A percentile compares a stretch with the other conserved stretches of the same genome.
phyloP scores from a whole-genome alignment of 2,113 vertebrate genomes.

The Condylura cristata region DNA sequence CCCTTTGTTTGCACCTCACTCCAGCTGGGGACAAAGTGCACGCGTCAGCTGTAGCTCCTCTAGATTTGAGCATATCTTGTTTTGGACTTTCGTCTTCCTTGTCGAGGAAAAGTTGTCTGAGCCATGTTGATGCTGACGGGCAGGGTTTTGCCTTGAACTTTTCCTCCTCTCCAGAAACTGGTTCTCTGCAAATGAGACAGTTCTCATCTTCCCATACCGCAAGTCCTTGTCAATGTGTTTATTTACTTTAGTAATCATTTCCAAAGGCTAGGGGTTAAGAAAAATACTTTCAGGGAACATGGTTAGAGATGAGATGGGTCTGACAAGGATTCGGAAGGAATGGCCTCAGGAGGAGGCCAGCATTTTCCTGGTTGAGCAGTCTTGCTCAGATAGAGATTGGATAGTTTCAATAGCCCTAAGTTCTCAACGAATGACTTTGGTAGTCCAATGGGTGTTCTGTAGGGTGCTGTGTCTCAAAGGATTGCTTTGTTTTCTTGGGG shows the following conservation, averaged over 20 bases:
- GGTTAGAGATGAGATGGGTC: background rate
- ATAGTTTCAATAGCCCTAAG: background rate
- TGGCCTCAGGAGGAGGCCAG: background rate
- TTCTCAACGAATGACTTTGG: background rate
- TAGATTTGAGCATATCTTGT: background rate
- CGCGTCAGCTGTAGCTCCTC: background rate
- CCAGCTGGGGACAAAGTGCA: slow-evolving; percentile 25
- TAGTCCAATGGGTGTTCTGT: background rate
- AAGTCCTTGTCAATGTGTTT: background rate
- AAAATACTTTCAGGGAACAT: background rate
- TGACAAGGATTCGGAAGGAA: background rate
- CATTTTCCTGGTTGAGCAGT: background rate
- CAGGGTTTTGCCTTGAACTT: background rate
- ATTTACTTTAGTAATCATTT: background rate
- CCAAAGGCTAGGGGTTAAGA: background rate
- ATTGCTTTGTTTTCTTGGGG: background rate
- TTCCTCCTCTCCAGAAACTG: background rate
- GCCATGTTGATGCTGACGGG: background rate
- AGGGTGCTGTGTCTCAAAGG: background rate
- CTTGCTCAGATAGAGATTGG: background rate
- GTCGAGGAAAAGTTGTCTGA: background rate
- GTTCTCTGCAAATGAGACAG: background rate
- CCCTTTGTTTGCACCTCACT: background rate
- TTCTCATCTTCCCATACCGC: background rate
- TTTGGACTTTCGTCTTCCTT: background rate